phyloP scores from a whole-genome alignment of 2,797 vertebrate genomes.

The Cheirogaleus major region DNA sequence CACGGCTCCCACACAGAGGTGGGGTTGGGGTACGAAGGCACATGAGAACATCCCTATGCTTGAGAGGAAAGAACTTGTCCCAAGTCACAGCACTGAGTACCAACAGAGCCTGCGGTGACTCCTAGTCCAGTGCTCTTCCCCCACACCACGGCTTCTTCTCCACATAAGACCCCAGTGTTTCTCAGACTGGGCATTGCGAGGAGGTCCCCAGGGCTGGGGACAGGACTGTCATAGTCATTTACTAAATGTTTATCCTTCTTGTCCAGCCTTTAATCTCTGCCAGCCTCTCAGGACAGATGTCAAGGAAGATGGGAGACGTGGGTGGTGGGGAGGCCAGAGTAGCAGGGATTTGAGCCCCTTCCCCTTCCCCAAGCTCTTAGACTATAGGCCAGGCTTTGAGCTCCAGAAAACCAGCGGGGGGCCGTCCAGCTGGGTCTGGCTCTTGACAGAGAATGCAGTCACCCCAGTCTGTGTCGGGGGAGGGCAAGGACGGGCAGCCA shows the following conservation, averaged over 20 bases:
- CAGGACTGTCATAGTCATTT: neutral
- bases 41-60: too few relatives aligned
- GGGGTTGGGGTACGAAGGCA: fast-evolving
- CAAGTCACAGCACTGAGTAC: neutral
- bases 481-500: neutral
- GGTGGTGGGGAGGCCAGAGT: fast-evolving
- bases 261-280: neutral
- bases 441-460: neutral
- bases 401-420: neutral
- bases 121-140: neutral
- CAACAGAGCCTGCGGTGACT: neutral
- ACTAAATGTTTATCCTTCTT: neutral
- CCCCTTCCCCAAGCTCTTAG: neutral
- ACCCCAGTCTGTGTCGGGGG: neutral
- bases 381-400: neutral
- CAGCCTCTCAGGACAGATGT: neutral
- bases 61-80: neutral
- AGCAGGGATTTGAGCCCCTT: neutral
- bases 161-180: neutral
- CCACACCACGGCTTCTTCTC: neutral
- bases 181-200: neutral
- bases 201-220: neutral
- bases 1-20: neutral
- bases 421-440: neutral
- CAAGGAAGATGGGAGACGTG: neutral